Evolutionary conservation across 2,888 invertebrate genomes (phyloP).

Genomic region (Latrodectus hesperus): DNA sequence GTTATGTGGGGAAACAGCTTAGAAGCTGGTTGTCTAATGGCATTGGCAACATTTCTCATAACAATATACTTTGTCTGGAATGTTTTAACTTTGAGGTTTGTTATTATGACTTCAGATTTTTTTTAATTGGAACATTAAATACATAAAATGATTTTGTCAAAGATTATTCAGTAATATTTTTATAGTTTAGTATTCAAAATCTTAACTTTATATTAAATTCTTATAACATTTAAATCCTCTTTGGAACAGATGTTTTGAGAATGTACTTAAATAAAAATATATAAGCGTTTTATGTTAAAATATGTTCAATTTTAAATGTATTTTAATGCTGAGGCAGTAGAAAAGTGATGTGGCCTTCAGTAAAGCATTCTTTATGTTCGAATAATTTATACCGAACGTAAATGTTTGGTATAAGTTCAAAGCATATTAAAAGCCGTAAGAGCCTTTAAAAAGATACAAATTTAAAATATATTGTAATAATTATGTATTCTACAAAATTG

Average conservation of each 20-base stretch:
- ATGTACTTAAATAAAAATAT: background rate
- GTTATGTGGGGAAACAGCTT: conserved; percentile 51
- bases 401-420: no score
- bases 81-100: conserved; percentile 59
- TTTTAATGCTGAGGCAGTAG: no score
- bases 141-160: background rate
- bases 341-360: no score
- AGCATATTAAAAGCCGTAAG: no score
- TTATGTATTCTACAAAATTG: no score
- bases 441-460: no score
- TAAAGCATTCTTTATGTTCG: no score
- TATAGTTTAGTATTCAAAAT: background rate
- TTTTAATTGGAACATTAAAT: background rate
- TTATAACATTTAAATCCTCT: background rate
- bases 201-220: background rate
- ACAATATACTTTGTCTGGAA: conserved; percentile 60
- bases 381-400: no score
- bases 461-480: no score
- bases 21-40: conserved; percentile 69
- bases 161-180: background rate
- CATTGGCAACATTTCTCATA: conserved; percentile 57
- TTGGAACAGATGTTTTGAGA: background rate
- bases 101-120: background rate
- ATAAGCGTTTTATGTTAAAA: no score
- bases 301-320: no score